These are phyloP conservation scores for Artemia sp. DNA, from an alignment of 2,888 invertebrate species.

Conservation along the genomic window DNA sequence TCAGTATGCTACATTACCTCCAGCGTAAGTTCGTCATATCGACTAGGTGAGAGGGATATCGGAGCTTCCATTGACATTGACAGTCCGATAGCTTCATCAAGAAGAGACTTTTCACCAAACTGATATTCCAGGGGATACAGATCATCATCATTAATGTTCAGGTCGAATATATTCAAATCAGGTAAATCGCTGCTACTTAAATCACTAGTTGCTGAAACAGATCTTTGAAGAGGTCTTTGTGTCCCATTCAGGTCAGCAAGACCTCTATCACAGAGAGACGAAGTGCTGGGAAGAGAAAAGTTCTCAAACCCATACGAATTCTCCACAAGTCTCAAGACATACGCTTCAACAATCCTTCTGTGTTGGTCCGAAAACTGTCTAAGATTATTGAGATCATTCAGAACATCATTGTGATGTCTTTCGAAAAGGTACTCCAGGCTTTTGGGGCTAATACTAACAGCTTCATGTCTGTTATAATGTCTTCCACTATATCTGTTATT, in stretches of 20 bases:
- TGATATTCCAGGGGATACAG: conserved; percentile 11
- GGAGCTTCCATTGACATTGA: conserved; percentile 14
- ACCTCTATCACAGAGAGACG: background rate
- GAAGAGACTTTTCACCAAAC: conserved; percentile 2
- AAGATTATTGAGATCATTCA: conserved; percentile 12
- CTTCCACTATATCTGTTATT: conserved; percentile 2
- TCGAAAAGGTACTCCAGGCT: background rate
- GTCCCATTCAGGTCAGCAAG: background rate
- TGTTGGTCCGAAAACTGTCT: background rate
- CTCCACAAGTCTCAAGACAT: conserved; percentile 12
- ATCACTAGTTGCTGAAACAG: background rate
- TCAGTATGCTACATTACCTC: too few relatives aligned
- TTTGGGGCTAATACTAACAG: conserved; percentile 7
- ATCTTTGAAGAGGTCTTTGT: background rate
- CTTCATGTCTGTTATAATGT: background rate
- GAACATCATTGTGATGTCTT: background rate
- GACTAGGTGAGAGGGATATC: background rate
- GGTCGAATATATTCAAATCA: conserved; percentile 1
- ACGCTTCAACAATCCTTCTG: background rate
- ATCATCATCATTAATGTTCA: conserved; percentile 12
- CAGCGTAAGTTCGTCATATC: too few relatives aligned
- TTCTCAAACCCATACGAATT: background rate
- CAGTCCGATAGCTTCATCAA: conserved; percentile 8
- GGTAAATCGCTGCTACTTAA: background rate
- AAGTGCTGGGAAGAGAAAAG: conserved; percentile 11